A percentile compares a stretch with the other conserved stretches of the same genome.
Conservation (phyloP, 2,113 vertebrate species). For the Proteles cristata region DNA sequence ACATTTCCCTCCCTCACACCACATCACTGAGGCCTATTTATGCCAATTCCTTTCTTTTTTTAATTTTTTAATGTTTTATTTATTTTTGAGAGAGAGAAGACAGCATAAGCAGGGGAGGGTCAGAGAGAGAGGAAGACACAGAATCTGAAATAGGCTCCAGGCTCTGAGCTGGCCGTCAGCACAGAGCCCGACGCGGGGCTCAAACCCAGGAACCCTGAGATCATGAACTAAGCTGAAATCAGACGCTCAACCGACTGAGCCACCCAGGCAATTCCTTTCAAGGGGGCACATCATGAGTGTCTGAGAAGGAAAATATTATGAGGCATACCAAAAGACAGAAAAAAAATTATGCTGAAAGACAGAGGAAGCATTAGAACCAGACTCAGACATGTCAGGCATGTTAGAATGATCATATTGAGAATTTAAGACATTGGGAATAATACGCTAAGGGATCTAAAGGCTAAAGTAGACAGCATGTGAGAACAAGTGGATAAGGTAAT, state of each 20-base stretch:
- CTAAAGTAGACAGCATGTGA: not conserved
- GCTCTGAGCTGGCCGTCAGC: too few relatives aligned
- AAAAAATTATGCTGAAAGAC: not conserved
- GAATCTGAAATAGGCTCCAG: too few relatives aligned
- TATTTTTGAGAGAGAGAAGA: too few relatives aligned
- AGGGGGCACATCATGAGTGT: not conserved
- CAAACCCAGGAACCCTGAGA: too few relatives aligned
- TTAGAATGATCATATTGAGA: not conserved
- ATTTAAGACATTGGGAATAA: not conserved
- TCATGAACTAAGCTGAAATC: too few relatives aligned
- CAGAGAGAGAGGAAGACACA: too few relatives aligned
- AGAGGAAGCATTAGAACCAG: not conserved
- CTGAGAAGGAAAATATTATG: not conserved
- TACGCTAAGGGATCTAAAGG: not conserved
- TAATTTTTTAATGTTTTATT: too few relatives aligned
- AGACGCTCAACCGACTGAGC: too few relatives aligned
- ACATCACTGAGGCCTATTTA: not conserved
- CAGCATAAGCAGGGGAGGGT: too few relatives aligned
- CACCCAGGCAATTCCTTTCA: not conserved
- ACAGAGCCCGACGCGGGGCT: too few relatives aligned
- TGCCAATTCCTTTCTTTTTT: not conserved
- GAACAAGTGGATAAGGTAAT: not conserved
- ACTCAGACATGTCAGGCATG: not conserved
- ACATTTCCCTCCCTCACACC: not conserved
- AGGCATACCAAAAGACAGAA: not conserved